Evolutionary conservation across 1,140 invertebrate species (phyloP).

Genomic region (Melanaphis sacchari): DNA sequence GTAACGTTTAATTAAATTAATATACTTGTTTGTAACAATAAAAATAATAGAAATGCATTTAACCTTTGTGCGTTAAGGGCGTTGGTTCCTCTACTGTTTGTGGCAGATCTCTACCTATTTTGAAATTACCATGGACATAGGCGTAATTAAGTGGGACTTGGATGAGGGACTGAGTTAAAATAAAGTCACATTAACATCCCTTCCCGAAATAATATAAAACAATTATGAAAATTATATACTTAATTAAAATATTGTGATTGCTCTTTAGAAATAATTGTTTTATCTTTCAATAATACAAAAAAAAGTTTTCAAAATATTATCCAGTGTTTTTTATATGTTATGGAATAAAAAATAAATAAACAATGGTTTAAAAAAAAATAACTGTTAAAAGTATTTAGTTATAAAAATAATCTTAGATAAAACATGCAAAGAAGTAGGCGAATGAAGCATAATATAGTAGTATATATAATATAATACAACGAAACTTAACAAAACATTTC

Average conservation of each 20-base stretch:
- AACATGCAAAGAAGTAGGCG: not conserved
- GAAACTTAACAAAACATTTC: not conserved
- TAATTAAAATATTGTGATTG: not conserved
- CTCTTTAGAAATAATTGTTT: not conserved
- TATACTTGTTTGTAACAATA: not conserved
- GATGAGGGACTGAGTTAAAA: not conserved
- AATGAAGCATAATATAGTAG: not conserved
- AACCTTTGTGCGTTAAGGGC: not conserved
- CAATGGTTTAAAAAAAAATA: not conserved
- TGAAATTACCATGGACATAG: not conserved
- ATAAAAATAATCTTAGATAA: not conserved
- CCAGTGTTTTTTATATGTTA: not conserved
- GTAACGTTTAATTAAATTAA: constrained; percentile 5
- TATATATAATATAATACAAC: not conserved
- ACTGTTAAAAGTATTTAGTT: not conserved
- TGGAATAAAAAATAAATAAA: not conserved
- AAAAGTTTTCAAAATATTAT: not conserved
- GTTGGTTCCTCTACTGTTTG: not conserved
- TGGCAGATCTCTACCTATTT: not conserved
- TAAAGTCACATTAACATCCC: not conserved
- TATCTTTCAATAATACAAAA: not conserved
- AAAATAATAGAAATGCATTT: not conserved
- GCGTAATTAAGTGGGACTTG: not conserved
- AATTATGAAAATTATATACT: not conserved
- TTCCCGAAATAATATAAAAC: not conserved